Conservation (phyloP, 1,140 invertebrate species). For the Drosophila setifemur region DNA sequence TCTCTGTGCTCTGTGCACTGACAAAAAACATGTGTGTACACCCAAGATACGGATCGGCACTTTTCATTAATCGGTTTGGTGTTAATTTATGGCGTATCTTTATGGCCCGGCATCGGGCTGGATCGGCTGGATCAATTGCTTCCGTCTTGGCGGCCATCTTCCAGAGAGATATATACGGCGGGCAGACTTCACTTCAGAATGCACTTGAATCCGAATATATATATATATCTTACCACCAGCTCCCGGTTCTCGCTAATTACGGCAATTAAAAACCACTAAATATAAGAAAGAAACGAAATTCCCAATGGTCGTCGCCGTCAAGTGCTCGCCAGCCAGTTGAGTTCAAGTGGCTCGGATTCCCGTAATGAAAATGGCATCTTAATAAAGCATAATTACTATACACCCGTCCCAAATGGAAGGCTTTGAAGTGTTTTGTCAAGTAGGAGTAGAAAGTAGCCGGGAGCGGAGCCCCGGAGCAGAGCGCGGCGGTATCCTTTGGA, state of each 20-base stretch:
- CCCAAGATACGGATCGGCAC: conserved; percentile 66
- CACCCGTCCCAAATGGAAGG: conserved; percentile 38
- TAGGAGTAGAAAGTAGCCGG: conserved; percentile 4
- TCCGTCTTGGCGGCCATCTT: conserved; percentile 67
- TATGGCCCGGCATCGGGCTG: conserved; percentile 23
- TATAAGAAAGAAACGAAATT: conserved; percentile 52
- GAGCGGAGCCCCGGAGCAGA: too few relatives aligned
- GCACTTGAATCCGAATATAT: too few relatives aligned
- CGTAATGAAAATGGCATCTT: conserved; percentile 64
- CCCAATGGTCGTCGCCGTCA: conserved; percentile 55
- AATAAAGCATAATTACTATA: conserved; percentile 64
- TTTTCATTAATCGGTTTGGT: conserved; percentile 79
- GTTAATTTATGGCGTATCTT: conserved; percentile 75
- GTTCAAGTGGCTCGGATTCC: conserved; percentile 53
- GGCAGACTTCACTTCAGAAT: conserved; percentile 52
- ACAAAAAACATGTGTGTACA: conserved; percentile 59
- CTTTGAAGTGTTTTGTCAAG: conserved; percentile 60
- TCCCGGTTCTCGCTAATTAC: conserved; percentile 66
- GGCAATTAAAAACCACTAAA: conserved; percentile 78
- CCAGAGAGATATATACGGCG: conserved; percentile 3
- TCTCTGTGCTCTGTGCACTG: background rate
- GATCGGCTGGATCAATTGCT: conserved; percentile 43
- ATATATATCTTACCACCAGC: conserved; percentile 33
- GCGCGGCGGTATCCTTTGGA: conserved; percentile 57
- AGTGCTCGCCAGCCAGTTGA: conserved; percentile 52